These are phyloP conservation scores for Ostrea denselamellosa DNA, from an alignment of 1,140 invertebrate genomes.

Conservation along the genomic window DNA sequence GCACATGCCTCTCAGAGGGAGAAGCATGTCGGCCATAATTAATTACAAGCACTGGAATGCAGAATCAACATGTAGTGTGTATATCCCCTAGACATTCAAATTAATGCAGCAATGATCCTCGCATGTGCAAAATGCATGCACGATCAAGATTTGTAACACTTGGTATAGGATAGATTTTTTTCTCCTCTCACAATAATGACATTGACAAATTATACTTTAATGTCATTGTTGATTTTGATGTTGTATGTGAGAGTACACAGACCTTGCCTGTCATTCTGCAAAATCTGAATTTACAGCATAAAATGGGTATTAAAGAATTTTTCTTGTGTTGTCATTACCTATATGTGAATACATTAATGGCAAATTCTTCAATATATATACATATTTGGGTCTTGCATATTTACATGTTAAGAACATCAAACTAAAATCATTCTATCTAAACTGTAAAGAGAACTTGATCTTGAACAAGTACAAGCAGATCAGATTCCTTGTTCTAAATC, in stretches of 20 bases:
- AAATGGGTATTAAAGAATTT: not conserved
- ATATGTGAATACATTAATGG: no score
- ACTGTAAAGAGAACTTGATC: no score
- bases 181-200: not conserved
- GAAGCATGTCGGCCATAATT: not conserved
- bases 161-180: not conserved
- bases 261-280: not conserved
- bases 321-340: not conserved
- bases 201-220: not conserved
- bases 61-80: not conserved
- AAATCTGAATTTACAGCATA: not conserved
- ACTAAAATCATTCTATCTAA: no score
- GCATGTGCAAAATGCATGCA: not conserved
- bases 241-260: not conserved
- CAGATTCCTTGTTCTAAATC: no score
- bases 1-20: conserved; percentile 1
- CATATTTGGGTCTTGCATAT: no score
- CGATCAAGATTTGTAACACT: not conserved
- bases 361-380: no score
- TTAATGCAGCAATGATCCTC: not conserved
- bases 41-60: not conserved
- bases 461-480: no score
- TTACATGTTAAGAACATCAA: no score
- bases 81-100: not conserved
- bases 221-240: not conserved